phyloP scores from a whole-genome alignment of 2,113 vertebrate genomes.

The Aramus guarauna region DNA sequence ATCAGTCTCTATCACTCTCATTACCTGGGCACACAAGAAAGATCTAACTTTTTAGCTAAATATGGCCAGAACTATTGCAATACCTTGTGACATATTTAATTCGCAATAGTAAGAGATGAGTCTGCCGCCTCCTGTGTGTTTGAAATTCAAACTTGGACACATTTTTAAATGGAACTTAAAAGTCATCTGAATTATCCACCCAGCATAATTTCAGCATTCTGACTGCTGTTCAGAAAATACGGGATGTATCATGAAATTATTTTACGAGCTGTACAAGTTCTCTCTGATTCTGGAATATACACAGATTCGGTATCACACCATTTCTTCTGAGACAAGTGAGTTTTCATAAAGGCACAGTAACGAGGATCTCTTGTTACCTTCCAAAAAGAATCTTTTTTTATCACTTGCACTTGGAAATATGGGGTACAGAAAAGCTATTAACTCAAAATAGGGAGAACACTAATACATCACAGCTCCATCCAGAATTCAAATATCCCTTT shows the following conservation, averaged over 20 bases:
- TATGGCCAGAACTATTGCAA: neutral
- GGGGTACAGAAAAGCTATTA: neutral
- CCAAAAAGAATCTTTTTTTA: accelerated
- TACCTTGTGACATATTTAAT: neutral
- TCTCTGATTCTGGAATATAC: neutral
- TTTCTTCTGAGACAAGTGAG: neutral
- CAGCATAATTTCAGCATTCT: neutral
- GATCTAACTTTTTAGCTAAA: neutral
- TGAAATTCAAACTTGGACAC: neutral
- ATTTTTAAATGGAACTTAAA: neutral
- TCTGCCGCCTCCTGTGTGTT: neutral
- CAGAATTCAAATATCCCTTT: accelerated
- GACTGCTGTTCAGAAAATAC: neutral
- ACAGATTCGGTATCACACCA: neutral
- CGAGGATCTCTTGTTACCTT: neutral
- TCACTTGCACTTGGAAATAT: neutral
- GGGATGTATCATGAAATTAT: neutral
- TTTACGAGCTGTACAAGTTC: neutral
- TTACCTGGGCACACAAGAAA: neutral
- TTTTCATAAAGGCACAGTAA: neutral
- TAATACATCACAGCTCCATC: neutral
- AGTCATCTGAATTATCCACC: neutral
- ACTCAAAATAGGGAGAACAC: neutral
- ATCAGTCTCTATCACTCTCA: neutral
- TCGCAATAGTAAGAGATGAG: neutral